A percentile compares a stretch with the other conserved stretches of the same genome.
These are phyloP conservation scores for Poeciliopsis prolifica DNA, from an alignment of 2,113 vertebrate species.

Conservation along the genomic window DNA sequence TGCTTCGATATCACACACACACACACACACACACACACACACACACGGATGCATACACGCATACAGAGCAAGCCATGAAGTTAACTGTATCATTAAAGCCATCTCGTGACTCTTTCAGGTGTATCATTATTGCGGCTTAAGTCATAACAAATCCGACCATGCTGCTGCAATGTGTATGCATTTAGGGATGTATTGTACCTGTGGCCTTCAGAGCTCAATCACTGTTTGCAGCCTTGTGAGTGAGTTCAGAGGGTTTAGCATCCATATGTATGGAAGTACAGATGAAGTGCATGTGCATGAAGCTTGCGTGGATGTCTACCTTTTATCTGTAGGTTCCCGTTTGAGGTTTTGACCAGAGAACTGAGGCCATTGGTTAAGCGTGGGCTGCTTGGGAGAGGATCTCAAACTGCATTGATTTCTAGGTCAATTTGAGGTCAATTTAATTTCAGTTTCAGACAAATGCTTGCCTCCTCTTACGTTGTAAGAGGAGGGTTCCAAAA, in stretches of 20 bases:
- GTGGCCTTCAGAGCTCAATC: slow-evolving; percentile 8
- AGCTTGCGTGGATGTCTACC: slow-evolving; percentile 1
- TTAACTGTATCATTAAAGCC: slow-evolving; percentile 64
- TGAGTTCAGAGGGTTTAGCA: slow-evolving; percentile 32
- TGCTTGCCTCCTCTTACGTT: neutral
- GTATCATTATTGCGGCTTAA: slow-evolving; percentile 62
- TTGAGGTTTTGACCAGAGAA: neutral
- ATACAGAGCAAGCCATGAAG: slow-evolving; percentile 28
- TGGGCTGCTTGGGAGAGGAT: neutral
- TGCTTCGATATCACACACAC: slow-evolving; percentile 28
- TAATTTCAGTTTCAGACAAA: neutral
- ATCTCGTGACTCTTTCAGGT: slow-evolving; percentile 51
- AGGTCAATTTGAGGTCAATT: neutral
- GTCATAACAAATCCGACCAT: slow-evolving; percentile 57
- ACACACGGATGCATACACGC: slow-evolving; percentile 4
- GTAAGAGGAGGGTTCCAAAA: neutral
- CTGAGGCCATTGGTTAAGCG: neutral
- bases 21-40: slow-evolving; percentile 6
- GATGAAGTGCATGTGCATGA: slow-evolving; percentile 16
- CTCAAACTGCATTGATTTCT: neutral
- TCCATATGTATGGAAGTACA: slow-evolving; percentile 48
- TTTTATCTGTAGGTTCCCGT: neutral
- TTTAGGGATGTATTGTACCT: slow-evolving; percentile 55
- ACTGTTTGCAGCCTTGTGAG: slow-evolving; percentile 9
- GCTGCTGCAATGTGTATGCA: slow-evolving; percentile 50